Conservation (phyloP, 2,888 invertebrate species). For the Chalcis sispes region DNA sequence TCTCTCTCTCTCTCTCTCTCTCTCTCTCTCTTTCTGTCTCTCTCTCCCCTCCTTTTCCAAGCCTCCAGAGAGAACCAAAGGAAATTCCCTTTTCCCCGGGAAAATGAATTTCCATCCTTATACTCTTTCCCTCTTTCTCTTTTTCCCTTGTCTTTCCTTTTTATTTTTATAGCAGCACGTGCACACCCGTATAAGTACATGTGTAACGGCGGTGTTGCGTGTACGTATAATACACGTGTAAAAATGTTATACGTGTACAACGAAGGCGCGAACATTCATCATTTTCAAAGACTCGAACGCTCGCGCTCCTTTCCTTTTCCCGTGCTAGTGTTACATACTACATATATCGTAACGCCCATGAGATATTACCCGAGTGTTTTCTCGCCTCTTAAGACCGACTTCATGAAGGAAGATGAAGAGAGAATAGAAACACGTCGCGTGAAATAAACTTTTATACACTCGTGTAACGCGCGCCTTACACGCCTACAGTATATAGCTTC, state of each 20-base stretch:
- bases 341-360: neutral
- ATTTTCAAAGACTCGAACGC: constrained; percentile 48
- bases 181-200: neutral
- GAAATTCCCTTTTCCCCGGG: constrained; percentile 39
- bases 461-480: too few species aligned
- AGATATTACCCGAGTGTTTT: constrained; percentile 2
- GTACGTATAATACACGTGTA: too few species aligned
- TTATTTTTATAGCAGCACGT: neutral
- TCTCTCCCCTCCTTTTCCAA: too few species aligned
- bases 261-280: constrained; percentile 34
- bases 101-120: constrained; percentile 46
- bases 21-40: neutral
- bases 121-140: neutral
- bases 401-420: neutral
- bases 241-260: neutral
- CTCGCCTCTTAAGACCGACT: constrained; percentile 6
- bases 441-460: too few species aligned
- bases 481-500: neutral
- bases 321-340: neutral
- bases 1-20: neutral
- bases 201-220: too few species aligned
- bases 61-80: constrained; percentile 33
- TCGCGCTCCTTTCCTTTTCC: neutral
- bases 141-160: neutral
- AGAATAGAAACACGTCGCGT: too few species aligned